Conservation (phyloP, 2,888 invertebrate genomes). For the Callinectes sapidus region DNA sequence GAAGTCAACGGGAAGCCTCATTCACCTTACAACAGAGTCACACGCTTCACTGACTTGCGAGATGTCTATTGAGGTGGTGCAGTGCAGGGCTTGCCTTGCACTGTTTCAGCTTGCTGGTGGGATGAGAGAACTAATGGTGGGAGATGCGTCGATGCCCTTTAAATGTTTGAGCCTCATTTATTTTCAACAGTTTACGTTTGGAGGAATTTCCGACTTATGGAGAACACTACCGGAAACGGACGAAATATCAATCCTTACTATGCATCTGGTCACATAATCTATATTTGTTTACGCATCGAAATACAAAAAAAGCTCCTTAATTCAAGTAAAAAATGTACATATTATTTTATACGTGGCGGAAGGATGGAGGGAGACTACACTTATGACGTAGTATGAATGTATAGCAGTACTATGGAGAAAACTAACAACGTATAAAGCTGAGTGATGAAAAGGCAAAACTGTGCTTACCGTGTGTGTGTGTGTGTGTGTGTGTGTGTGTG, state of each 20-base stretch:
- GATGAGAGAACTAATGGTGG: not conserved
- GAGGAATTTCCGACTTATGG: not conserved
- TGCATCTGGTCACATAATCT: not conserved
- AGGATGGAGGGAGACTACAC: not conserved
- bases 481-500: too few species aligned
- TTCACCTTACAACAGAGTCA: not conserved
- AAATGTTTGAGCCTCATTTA: not conserved
- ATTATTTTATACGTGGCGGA: not conserved
- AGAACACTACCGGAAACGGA: not conserved
- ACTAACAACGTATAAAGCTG: not conserved
- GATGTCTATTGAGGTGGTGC: not conserved
- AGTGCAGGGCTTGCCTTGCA: not conserved
- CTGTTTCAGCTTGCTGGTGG: not conserved
- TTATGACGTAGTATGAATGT: not conserved
- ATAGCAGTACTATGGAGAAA: not conserved
- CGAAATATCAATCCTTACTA: not conserved
- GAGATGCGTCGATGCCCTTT: not conserved
- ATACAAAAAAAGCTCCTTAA: not conserved
- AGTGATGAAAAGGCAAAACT: too few species aligned
- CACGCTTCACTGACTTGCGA: not conserved
- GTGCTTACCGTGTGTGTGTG: too few species aligned
- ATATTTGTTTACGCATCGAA: not conserved
- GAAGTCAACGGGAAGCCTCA: not conserved
- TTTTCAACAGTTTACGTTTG: not conserved
- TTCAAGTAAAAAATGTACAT: not conserved